Percentiles rank a stretch among this genome's conserved stretches.
These are phyloP conservation scores for Drosophila austrosaltans DNA, from an alignment of 2,888 invertebrate genomes.

Conservation along the genomic window DNA sequence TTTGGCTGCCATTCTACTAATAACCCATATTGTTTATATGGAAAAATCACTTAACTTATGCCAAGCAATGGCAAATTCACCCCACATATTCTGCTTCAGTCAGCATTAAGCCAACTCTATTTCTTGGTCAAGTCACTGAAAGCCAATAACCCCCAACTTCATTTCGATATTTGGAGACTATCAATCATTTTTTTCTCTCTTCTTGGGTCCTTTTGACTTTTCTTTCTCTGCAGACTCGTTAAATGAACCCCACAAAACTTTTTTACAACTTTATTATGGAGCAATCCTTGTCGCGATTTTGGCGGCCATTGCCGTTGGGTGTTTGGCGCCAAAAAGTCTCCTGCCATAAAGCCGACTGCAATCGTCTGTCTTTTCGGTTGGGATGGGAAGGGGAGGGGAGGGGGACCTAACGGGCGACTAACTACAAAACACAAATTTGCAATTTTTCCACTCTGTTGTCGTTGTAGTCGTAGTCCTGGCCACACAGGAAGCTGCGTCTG, in stretches of 20 bases:
- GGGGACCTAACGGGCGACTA: conserved; percentile 27
- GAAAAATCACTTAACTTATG: conserved; percentile 55
- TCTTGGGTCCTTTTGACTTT: conserved; percentile 19
- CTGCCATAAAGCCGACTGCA: conserved; percentile 60
- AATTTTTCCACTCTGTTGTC: conserved; percentile 66
- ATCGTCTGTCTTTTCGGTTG: conserved; percentile 25
- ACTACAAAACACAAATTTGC: conserved; percentile 72
- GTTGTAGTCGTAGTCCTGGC: conserved; percentile 37
- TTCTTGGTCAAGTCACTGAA: conserved; percentile 9
- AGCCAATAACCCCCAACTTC: conserved; percentile 51
- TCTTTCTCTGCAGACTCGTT: conserved; percentile 40
- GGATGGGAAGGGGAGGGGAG: too few species aligned
- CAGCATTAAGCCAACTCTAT: conserved; percentile 46
- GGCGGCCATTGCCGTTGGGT: conserved; percentile 49
- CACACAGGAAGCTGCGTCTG: conserved; percentile 70
- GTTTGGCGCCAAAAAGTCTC: conserved; percentile 72
- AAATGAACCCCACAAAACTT: conserved; percentile 56
- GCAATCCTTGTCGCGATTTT: conserved; percentile 37
- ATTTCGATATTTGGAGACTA: conserved; percentile 55
- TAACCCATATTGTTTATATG: conserved; percentile 57
- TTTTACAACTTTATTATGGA: conserved; percentile 68
- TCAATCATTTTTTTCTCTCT: conserved; percentile 66
- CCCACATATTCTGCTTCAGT: conserved; percentile 20
- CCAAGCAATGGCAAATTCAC: conserved; percentile 23
- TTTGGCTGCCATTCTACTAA: conserved; percentile 46